These are phyloP conservation scores for Frankliniella intonsa DNA, from an alignment of 2,888 invertebrate genomes.

Conservation along the genomic window DNA sequence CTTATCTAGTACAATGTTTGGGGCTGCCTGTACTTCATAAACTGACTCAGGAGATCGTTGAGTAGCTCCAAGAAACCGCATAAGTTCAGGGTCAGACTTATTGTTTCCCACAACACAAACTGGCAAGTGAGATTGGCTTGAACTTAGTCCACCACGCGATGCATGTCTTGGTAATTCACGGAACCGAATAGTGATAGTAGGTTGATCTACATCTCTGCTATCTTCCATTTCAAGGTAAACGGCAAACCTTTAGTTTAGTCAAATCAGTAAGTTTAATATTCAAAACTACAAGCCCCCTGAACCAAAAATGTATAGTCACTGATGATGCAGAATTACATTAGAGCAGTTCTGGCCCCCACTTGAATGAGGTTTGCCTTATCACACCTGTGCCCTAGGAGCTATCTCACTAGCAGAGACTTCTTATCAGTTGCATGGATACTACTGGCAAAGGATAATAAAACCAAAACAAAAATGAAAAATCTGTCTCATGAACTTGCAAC, in stretches of 20 bases:
- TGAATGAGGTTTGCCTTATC: slow-evolving; percentile 3
- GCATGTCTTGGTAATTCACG: neutral
- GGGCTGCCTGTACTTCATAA: slow-evolving; percentile 39
- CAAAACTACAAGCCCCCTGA: neutral
- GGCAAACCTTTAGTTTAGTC: neutral
- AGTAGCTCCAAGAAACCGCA: neutral
- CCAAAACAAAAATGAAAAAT: neutral
- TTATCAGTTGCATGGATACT: neutral
- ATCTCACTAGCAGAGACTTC: neutral
- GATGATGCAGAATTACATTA: neutral
- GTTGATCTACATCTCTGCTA: neutral
- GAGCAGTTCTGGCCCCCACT: neutral
- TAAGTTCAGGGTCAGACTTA: slow-evolving; percentile 2
- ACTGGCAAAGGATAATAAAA: neutral
- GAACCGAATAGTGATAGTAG: neutral
- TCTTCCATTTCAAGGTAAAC: neutral
- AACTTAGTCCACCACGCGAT: neutral
- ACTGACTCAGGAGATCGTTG: neutral
- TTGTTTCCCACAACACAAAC: neutral
- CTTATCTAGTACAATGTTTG: slow-evolving; percentile 67
- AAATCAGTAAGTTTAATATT: neutral
- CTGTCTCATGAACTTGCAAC: neutral
- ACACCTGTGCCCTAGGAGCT: neutral
- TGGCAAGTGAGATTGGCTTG: neutral
- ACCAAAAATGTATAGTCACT: neutral